These are phyloP conservation scores for Leguminivora glycinivorella DNA, from an alignment of 1,140 invertebrate genomes.

Conservation along the genomic window DNA sequence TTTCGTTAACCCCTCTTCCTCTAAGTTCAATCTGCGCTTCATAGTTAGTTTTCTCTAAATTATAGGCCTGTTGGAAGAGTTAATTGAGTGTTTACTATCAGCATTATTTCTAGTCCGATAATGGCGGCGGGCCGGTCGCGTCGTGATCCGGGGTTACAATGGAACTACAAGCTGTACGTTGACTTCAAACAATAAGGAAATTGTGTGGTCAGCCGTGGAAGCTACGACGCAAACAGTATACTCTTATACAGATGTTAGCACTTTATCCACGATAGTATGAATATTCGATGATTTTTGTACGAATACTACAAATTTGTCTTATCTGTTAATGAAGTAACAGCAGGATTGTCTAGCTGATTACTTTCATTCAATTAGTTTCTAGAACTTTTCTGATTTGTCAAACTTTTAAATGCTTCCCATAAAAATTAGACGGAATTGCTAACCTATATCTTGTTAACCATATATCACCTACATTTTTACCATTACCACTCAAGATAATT, in stretches of 20 bases:
- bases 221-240: background rate
- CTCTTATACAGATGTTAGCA: background rate
- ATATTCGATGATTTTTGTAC: no score
- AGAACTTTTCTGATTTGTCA: background rate
- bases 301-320: no score
- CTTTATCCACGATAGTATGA: background rate
- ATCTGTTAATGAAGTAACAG: no score
- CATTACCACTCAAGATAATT: background rate
- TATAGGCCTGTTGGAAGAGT: conserved; percentile 47
- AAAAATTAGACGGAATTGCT: background rate
- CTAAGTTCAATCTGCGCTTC: background rate
- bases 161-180: background rate
- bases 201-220: background rate
- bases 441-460: conserved; percentile 39
- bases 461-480: background rate
- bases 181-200: background rate
- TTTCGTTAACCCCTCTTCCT: conserved; percentile 16
- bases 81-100: conserved; percentile 57
- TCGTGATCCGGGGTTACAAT: conserved; percentile 48
- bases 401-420: background rate
- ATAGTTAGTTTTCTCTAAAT: conserved; percentile 41
- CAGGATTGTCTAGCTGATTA: no score
- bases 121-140: conserved; percentile 47
- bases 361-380: no score
- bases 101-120: conserved; percentile 53